A percentile compares a stretch with the other conserved stretches of the same genome.
Evolutionary conservation across 2,113 vertebrate genomes (phyloP).

Genomic region (Parus major): DNA sequence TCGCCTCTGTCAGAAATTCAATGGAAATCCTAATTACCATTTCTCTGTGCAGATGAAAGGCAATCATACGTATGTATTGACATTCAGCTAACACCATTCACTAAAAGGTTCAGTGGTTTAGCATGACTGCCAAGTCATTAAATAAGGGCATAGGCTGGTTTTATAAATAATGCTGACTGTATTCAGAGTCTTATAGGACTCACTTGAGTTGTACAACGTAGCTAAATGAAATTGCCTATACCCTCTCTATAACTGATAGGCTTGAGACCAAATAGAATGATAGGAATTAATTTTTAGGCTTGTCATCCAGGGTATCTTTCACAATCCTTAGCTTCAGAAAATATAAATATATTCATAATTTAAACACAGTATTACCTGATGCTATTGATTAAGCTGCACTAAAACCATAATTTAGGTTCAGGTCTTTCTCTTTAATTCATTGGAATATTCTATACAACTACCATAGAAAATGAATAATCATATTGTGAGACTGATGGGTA

Average conservation of each 20-base stretch:
- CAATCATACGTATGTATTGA: conserved; percentile 63
- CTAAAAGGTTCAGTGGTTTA: conserved; percentile 57
- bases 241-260: not conserved
- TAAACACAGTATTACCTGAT: not conserved
- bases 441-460: not conserved
- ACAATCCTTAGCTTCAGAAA: not conserved
- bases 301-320: not conserved
- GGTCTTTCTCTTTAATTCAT: not conserved
- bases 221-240: not conserved
- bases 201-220: not conserved
- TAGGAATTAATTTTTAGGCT: not conserved
- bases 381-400: not conserved
- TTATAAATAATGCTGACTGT: conserved; percentile 41
- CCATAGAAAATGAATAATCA: conserved; percentile 28
- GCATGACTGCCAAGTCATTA: conserved; percentile 53
- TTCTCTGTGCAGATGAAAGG: conserved; percentile 61
- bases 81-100: conserved; percentile 59
- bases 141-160: conserved; percentile 31
- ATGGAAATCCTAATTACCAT: conserved; percentile 65
- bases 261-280: not conserved
- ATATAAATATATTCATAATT: not conserved
- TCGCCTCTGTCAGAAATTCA: conserved; percentile 50
- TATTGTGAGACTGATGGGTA: not conserved
- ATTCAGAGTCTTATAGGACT: not conserved
- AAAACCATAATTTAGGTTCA: not conserved